These are phyloP conservation scores for Daubentonia madagascariensis DNA, from an alignment of 2,113 vertebrate species.

Conservation along the genomic window DNA sequence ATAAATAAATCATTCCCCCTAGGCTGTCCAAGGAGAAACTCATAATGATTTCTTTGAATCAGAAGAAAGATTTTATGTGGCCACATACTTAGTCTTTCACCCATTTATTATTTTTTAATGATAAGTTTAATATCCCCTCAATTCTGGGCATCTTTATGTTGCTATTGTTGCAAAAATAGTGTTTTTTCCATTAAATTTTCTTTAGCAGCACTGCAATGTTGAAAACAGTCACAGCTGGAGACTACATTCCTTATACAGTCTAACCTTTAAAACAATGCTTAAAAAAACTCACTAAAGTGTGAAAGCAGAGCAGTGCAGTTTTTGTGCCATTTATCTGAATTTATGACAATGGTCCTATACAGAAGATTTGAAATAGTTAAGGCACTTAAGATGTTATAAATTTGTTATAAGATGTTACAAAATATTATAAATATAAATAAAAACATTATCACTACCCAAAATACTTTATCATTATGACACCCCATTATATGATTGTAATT, in stretches of 20 bases:
- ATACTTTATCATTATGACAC: neutral
- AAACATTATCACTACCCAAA: neutral
- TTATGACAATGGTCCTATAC: neutral
- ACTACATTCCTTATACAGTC: neutral
- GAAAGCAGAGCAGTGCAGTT: neutral
- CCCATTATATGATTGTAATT: neutral
- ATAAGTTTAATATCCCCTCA: neutral
- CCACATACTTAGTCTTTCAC: neutral
- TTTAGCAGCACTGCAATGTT: neutral
- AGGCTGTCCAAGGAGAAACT: neutral
- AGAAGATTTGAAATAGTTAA: neutral
- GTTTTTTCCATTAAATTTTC: neutral
- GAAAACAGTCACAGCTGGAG: neutral
- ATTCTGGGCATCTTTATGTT: neutral
- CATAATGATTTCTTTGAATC: neutral
- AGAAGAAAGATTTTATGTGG: neutral
- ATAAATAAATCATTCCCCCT: neutral
- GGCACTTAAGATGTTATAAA: neutral
- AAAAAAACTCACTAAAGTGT: neutral
- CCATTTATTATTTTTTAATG: neutral
- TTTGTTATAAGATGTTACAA: neutral
- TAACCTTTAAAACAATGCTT: neutral
- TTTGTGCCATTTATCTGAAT: constrained; percentile 24
- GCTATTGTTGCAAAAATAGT: neutral
- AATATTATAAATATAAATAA: neutral